These are phyloP conservation scores for Eulithis testata DNA, from an alignment of 2,888 invertebrate species.

Conservation along the genomic window DNA sequence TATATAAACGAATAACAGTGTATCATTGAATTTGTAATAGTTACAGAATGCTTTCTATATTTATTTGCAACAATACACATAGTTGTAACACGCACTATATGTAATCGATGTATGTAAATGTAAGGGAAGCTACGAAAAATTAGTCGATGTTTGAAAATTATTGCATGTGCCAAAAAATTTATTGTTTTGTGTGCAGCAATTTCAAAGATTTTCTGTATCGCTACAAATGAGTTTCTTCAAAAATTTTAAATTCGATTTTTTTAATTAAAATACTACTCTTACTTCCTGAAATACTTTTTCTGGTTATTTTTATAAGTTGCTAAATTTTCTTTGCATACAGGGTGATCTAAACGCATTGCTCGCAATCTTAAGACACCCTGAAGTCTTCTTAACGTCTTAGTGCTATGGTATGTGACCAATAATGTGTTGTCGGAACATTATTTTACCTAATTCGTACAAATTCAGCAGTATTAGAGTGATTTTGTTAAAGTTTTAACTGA, in stretches of 20 bases:
- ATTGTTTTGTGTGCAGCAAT: slow-evolving; percentile 40
- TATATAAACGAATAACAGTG: slow-evolving; percentile 79
- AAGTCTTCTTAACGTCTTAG: slow-evolving; percentile 35
- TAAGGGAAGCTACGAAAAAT: slow-evolving; percentile 34
- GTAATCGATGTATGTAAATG: slow-evolving; percentile 46
- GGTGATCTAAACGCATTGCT: slow-evolving; percentile 1
- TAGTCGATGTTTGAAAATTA: slow-evolving; percentile 42
- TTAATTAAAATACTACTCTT: slow-evolving; percentile 2
- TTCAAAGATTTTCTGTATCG: neutral
- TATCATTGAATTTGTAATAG: slow-evolving; percentile 73
- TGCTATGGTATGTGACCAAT: slow-evolving; percentile 68
- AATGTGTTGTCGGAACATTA: slow-evolving; percentile 61
- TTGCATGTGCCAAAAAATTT: slow-evolving; percentile 74
- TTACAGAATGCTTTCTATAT: slow-evolving; percentile 72
- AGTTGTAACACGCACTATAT: slow-evolving; percentile 35
- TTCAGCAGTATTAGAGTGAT: slow-evolving; percentile 84
- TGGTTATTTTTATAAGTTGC: neutral
- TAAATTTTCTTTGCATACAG: slow-evolving; percentile 7
- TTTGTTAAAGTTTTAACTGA: slow-evolving; percentile 84
- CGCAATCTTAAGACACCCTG: slow-evolving; percentile 12
- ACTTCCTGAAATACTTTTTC: slow-evolving; percentile 10
- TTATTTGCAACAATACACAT: slow-evolving; percentile 49
- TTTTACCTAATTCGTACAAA: slow-evolving; percentile 83
- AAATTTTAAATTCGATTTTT: neutral
- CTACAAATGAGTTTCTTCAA: no score